A percentile compares a stretch with the other conserved stretches of the same genome.
These are phyloP conservation scores for Agrotis ipsilon DNA, from an alignment of 2,888 invertebrate species.

Conservation along the genomic window DNA sequence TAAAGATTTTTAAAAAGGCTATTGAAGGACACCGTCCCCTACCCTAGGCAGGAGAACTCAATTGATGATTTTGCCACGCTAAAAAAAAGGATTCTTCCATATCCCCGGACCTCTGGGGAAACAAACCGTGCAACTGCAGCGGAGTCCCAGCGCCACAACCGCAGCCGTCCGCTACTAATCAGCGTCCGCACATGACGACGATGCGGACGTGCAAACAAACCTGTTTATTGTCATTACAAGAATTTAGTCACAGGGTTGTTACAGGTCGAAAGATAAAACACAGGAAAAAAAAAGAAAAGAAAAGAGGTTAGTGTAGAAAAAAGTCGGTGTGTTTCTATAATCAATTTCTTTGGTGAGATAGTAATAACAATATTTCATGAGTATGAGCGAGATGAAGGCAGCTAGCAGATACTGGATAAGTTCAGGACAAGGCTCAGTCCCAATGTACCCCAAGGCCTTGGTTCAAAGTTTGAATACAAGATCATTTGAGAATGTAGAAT, in stretches of 20 bases:
- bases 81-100: too few species aligned
- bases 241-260: slow-evolving; percentile 23
- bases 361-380: not conserved
- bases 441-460: too few species aligned
- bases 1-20: too few species aligned
- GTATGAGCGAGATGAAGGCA: too few species aligned
- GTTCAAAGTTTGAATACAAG: too few species aligned
- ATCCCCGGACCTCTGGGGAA: slow-evolving; percentile 20
- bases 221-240: slow-evolving; percentile 37
- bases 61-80: too few species aligned
- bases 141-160: slow-evolving; percentile 67
- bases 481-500: not conserved
- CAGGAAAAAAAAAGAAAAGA: too few species aligned
- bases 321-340: not conserved
- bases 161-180: slow-evolving; percentile 76
- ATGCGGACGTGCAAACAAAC: slow-evolving; percentile 49
- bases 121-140: slow-evolving; percentile 39
- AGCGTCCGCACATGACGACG: slow-evolving; percentile 72
- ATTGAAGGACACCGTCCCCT: too few species aligned
- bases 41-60: too few species aligned
- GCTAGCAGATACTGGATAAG: too few species aligned
- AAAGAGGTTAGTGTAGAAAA: too few species aligned
- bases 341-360: not conserved
- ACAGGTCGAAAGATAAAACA: not conserved
- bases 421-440: too few species aligned